phyloP scores from a whole-genome alignment of 2,888 invertebrate genomes.

The Harmothoe impar region DNA sequence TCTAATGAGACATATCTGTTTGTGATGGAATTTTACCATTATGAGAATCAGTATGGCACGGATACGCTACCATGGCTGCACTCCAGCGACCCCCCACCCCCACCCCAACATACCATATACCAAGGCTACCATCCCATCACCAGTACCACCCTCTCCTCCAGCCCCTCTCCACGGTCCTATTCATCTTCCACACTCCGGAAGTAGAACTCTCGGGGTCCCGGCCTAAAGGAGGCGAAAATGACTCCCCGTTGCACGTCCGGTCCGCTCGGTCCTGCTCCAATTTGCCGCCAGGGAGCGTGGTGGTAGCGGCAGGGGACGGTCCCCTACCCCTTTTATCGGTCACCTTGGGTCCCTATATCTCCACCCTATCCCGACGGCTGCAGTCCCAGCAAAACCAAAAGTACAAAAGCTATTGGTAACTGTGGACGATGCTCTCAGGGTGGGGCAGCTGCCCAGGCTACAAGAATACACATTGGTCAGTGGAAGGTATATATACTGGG shows the following conservation, averaged over 20 bases:
- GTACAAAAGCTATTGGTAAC: no score
- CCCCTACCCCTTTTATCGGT: not conserved
- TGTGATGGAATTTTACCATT: no score
- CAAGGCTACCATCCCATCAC: not conserved
- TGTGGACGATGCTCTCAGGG: no score
- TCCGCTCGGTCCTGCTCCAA: conserved; percentile 1
- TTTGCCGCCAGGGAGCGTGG: conserved; percentile 39
- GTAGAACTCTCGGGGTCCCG: conserved; percentile 47
- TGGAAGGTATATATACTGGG: not conserved
- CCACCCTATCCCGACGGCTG: not conserved
- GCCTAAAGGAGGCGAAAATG: conserved; percentile 51
- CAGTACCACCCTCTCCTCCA: not conserved
- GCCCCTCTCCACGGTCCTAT: conserved; percentile 21
- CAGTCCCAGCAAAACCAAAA: not conserved
- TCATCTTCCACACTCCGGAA: conserved; percentile 33
- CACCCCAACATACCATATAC: no score
- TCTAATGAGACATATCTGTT: no score
- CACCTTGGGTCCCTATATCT: conserved; percentile 29
- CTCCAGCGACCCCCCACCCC: no score
- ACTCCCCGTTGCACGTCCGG: not conserved
- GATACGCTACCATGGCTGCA: no score
- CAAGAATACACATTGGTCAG: not conserved
- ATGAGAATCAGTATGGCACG: no score
- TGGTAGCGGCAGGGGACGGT: not conserved
- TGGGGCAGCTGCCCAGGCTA: no score